Percentiles rank a stretch among this genome's conserved stretches.
Conservation (phyloP, 1,140 invertebrate genomes). For the Pemphigus obesinymphae region DNA sequence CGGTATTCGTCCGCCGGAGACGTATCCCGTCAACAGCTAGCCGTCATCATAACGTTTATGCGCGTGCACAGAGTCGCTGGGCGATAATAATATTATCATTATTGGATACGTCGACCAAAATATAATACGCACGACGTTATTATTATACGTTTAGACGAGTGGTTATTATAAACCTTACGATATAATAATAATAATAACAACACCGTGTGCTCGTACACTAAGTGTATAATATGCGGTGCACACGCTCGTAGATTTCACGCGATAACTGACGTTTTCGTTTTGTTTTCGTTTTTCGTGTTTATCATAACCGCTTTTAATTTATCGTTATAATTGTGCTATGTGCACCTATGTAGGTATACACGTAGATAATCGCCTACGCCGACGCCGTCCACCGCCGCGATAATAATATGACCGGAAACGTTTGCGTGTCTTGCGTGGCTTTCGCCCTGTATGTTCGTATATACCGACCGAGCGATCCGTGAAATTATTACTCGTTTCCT, state of each 20-base stretch:
- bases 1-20: too few species aligned
- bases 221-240: too few species aligned
- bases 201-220: too few species aligned
- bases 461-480: conserved; percentile 2
- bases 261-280: conserved; percentile 11
- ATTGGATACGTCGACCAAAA: too few species aligned
- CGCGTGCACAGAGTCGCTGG: too few species aligned
- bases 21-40: too few species aligned
- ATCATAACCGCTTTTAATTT: conserved; percentile 35
- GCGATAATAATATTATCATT: too few species aligned
- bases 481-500: conserved; percentile 41
- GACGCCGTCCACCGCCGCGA: background rate
- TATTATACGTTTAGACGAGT: too few species aligned
- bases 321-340: background rate
- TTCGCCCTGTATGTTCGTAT: background rate
- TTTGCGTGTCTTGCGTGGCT: conserved; percentile 32
- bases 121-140: too few species aligned
- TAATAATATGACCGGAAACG: conserved; percentile 42
- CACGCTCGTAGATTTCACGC: background rate
- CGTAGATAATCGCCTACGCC: background rate
- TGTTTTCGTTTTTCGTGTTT: conserved; percentile 1
- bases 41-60: too few species aligned
- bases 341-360: background rate
- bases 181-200: too few species aligned
- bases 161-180: too few species aligned